Evolutionary conservation across 2,888 invertebrate species (phyloP), one percentile per base, ranked within the genome.

Genomic region (Odontomyia ornata): DNA sequence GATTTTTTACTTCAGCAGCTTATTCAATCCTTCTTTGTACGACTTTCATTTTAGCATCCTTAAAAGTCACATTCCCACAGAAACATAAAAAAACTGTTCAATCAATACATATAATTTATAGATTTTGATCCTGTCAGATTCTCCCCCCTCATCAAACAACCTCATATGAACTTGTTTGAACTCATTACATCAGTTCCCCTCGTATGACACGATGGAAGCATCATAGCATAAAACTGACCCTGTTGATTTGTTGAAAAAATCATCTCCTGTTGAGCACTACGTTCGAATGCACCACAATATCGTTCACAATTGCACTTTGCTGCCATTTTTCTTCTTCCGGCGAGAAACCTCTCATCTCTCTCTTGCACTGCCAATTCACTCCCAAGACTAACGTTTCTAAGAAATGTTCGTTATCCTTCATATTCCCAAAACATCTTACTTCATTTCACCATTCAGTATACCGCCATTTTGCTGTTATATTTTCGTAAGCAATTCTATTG

Each of bases 191-290:
- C 43, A 43, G 13, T 43, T 9, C 43, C n/a, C n/a, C n/a, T 36
- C 9, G 36, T 9, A 36, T 36, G 36, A 36, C 4, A 52, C 52
- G n/a, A 52, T 4, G 7, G 18, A 4, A 9, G 52, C 52, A 52
- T 4, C 3, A 18, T 13, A 23, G 25, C 60, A 60, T 60, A 23
- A 60, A 60, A 52, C 52, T n/a, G 15, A 60, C 25, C 60, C 60
- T 60, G 60, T 60, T 60, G 60, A 60, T 60, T 36, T 60, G 21
- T 25, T n/a, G n/a, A n/a, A 23, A 25, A 60, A 60, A 60, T 60
- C 60, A 60, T 60, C 21, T 60, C 60, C 60, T 60, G 2, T 60
- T 60, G 25, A 25, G 21, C 23, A 18, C 25, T 4, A 9, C 52
- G 23, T 23, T 60, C 5, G 23, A 60, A 4, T 18, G 60, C 60